phyloP scores from a whole-genome alignment of 1,140 invertebrate genomes.

The Drosophila busckii region DNA sequence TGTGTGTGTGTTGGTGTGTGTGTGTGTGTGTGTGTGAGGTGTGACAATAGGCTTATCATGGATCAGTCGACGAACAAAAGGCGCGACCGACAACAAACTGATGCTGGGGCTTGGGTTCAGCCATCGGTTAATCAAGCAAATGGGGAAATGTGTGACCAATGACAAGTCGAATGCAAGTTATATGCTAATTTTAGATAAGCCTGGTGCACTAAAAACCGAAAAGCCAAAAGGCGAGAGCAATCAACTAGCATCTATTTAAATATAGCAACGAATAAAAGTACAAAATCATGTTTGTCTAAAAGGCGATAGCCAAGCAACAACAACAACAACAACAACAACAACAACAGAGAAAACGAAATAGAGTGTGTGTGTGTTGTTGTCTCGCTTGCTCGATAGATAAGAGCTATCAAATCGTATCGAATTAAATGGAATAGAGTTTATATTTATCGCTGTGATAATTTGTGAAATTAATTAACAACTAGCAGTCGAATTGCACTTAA shows the following conservation, averaged over 20 bases:
- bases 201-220: constrained; percentile 36
- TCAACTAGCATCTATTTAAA: constrained; percentile 65
- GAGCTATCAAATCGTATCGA: constrained; percentile 20
- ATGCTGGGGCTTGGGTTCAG: too few species aligned
- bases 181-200: constrained; percentile 26
- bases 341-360: neutral
- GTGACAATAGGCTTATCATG: too few species aligned
- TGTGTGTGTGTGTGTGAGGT: too few species aligned
- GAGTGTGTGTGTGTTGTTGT: neutral
- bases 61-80: too few species aligned
- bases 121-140: too few species aligned
- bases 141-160: neutral
- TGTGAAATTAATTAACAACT: constrained; percentile 64
- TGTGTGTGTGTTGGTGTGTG: too few species aligned
- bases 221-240: constrained; percentile 21
- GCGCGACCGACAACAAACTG: too few species aligned
- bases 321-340: constrained; percentile 2
- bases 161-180: constrained; percentile 31
- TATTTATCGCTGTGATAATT: constrained; percentile 50
- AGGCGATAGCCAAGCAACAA: constrained; percentile 29
- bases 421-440: constrained; percentile 21
- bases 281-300: constrained; percentile 65
- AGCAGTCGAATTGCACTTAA: constrained; percentile 32
- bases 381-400: constrained; percentile 5
- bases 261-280: constrained; percentile 64